Conservation (phyloP, 1,140 invertebrate genomes). For the Monochamus saltuarius region DNA sequence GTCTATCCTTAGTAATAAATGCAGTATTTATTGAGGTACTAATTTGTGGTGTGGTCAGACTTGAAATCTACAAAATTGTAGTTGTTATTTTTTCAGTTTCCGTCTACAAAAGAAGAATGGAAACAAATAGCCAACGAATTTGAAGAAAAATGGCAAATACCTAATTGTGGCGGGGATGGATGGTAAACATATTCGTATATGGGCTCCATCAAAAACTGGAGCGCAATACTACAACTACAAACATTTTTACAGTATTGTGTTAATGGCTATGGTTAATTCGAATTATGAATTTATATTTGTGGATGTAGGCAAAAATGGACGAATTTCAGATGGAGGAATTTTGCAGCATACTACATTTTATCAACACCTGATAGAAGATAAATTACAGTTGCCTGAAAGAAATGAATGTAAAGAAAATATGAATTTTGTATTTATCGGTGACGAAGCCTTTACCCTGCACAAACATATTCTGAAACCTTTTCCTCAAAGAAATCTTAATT, state of each 20-base stretch:
- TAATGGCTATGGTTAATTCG: constrained; percentile 6
- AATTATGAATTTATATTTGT: constrained; percentile 21
- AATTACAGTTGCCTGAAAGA: constrained; percentile 20
- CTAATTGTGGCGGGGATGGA: constrained; percentile 17
- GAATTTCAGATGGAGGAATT: constrained; percentile 11
- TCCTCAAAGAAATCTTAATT: constrained; percentile 16
- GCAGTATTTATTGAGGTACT: neutral
- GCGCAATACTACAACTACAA: constrained; percentile 15
- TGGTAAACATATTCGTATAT: constrained; percentile 14
- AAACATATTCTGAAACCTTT: constrained; percentile 15
- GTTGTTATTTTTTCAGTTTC: constrained; percentile 10
- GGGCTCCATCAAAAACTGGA: constrained; percentile 6
- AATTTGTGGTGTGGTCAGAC: no score
- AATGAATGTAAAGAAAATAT: constrained; percentile 15
- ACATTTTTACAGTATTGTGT: constrained; percentile 12
- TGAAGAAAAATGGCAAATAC: constrained; percentile 15
- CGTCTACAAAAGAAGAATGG: constrained; percentile 15
- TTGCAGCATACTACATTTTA: constrained; percentile 11
- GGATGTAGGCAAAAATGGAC: constrained; percentile 15
- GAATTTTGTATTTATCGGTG: constrained; percentile 16
- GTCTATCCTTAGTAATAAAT: neutral
- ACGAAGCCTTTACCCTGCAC: constrained; percentile 16
- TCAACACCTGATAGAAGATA: constrained; percentile 2
- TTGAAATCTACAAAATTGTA: no score
- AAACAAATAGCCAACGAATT: constrained; percentile 3